Base-by-base conservation (phyloP, 2,888 invertebrate species). In the Sthenelais limicola region DNA sequence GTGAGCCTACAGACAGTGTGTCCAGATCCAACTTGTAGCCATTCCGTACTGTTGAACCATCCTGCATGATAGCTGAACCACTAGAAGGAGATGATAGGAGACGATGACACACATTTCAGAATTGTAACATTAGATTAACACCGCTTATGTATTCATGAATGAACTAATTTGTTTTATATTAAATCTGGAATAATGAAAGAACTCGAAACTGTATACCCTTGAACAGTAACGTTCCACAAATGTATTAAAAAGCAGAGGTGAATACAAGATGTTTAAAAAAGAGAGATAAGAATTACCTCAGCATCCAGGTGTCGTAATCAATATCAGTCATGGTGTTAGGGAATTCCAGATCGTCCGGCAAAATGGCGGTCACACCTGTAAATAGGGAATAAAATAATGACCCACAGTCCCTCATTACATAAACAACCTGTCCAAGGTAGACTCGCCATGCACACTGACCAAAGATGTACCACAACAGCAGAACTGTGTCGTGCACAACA, bases 321-420 rank as follows among this genome's bases (percentile, higher is more conserved):
- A 97, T 92, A 85, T 97, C 96, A 0, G 95, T 96, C 84, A 97
- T 96, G 3, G 96, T 96, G 52, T 93, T 93, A 0, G 96, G 93
- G 78, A 94, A 90, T 77, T 94, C 94, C 73, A 97, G 89, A 79
- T 96, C 95, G 79, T 96, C 96, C 0, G 97, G 96, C 21, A 93
- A 91, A n/a, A 95, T 93, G 0, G 94, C 92, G 0, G 95, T 95
- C 18, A 96, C 94, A 26, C 95, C 95, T 92, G 82, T 62, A 79
- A 75, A 47, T 51, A 12, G n/a, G 7, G 9, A 7, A 51, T 21
- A n/a, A 18, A 12, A 18, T 51, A 51, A 18, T 51, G n/a, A n/a
- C 9, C 12, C 15, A 51, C 9, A 18, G 18, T 18, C 52, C 21
- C 21, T 51, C 9, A 15, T 51, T 18, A 51, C 9, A 15, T 18